Conservation (phyloP, 2,113 vertebrate genomes). For the Cathartes aura region DNA sequence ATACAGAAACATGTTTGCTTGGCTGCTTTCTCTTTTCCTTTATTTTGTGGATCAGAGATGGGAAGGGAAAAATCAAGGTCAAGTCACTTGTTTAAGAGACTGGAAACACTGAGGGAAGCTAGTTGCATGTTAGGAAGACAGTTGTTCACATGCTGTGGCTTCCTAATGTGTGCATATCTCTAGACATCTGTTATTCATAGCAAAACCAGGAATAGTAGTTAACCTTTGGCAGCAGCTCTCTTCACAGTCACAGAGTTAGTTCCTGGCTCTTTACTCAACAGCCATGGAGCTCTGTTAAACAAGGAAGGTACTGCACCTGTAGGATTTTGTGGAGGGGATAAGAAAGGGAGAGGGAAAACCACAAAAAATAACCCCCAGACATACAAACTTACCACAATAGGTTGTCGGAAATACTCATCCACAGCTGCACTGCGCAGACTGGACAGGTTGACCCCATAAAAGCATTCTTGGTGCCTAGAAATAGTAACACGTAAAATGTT, state of each 20-base stretch:
- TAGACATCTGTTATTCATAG: not conserved
- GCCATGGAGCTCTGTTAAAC: not conserved
- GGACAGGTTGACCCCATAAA: conserved; percentile 80
- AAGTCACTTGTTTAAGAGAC: not conserved
- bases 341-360: not conserved
- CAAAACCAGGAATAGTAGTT: not conserved
- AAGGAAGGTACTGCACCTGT: not conserved
- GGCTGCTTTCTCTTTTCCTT: not conserved
- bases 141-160: not conserved
- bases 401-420: conserved; percentile 82
- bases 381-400: conserved; percentile 72
- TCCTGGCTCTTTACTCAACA: not conserved
- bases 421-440: conserved; percentile 72
- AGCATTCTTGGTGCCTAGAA: conserved; percentile 81
- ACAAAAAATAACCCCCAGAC: not conserved
- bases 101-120: not conserved
- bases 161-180: not conserved
- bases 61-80: not conserved
- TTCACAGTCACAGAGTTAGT: not conserved
- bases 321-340: not conserved
- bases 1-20: not conserved
- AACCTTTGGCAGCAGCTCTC: not conserved
- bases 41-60: not conserved
- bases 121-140: not conserved
- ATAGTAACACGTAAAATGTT: not conserved